Evolutionary conservation across 2,797 vertebrate genomes (phyloP).

Genomic region (Phoebastria nigripes): DNA sequence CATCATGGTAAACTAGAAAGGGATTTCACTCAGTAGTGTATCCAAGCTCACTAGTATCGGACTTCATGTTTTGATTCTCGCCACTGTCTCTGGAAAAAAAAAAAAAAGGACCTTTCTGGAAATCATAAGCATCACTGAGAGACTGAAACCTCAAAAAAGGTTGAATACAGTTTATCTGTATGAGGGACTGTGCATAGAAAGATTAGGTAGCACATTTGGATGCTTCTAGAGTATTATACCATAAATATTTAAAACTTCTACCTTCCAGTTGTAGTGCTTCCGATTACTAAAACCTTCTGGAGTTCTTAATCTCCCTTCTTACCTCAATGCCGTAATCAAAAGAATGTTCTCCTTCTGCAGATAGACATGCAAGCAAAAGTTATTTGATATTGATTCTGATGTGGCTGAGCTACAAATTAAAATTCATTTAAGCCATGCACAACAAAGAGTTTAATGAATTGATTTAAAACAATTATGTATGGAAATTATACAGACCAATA

Average conservation of each 20-base stretch:
- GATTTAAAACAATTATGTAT: conserved; percentile 15
- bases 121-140: neutral
- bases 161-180: neutral
- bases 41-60: neutral
- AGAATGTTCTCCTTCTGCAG: neutral
- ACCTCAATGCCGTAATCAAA: neutral
- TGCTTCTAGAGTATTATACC: neutral
- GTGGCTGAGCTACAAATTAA: neutral
- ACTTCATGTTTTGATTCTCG: neutral
- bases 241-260: neutral
- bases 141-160: neutral
- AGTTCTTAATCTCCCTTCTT: neutral
- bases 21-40: neutral
- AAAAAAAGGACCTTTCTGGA: neutral
- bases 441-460: conserved; percentile 11
- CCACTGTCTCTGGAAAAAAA: neutral
- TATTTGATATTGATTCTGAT: neutral
- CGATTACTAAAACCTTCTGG: neutral
- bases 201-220: neutral
- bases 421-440: neutral
- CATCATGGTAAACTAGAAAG: neutral
- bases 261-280: neutral
- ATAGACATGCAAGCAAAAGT: neutral
- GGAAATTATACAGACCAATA: conserved; percentile 17
- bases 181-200: neutral